Conservation (phyloP, 2,888 invertebrate species). For the Proisotoma minuta region DNA sequence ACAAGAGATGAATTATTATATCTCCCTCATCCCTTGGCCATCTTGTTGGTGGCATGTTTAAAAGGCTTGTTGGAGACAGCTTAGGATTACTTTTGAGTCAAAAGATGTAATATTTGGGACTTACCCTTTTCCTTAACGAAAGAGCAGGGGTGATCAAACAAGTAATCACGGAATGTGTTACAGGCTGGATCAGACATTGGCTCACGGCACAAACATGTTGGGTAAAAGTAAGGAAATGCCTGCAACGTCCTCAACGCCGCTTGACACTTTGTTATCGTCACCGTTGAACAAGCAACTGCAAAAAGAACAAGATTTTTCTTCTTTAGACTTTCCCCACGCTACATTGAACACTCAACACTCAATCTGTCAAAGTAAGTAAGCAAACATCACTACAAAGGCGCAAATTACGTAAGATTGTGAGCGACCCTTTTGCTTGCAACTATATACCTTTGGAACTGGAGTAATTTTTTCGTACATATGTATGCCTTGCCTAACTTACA, state of each 20-base stretch:
- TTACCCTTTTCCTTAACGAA: constrained; percentile 84
- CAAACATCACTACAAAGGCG: too few relatives aligned
- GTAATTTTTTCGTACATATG: too few relatives aligned
- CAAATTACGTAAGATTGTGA: too few relatives aligned
- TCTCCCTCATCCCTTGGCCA: too few relatives aligned
- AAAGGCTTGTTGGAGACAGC: too few relatives aligned
- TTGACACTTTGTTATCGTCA: constrained; percentile 88
- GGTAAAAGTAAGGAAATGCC: constrained; percentile 88
- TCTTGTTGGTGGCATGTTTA: too few relatives aligned
- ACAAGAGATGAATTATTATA: constrained; percentile 21
- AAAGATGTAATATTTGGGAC: too few relatives aligned
- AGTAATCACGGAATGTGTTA: constrained; percentile 86
- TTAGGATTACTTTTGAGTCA: too few relatives aligned
- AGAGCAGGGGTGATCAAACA: constrained; percentile 89
- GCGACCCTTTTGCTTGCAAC: too few relatives aligned
- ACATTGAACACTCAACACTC: constrained; percentile 2
- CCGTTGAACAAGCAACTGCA: constrained; percentile 85
- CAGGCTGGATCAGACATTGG: constrained; percentile 74
- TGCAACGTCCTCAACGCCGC: constrained; percentile 82
- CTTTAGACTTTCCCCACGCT: not conserved
- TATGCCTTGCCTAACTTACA: too few relatives aligned
- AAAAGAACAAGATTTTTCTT: constrained; percentile 54
- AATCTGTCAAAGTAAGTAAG: too few relatives aligned
- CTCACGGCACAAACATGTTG: constrained; percentile 85
- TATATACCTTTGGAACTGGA: too few relatives aligned